Evolutionary conservation across 1,140 invertebrate genomes (phyloP).

Genomic region (Cylas formicarius): DNA sequence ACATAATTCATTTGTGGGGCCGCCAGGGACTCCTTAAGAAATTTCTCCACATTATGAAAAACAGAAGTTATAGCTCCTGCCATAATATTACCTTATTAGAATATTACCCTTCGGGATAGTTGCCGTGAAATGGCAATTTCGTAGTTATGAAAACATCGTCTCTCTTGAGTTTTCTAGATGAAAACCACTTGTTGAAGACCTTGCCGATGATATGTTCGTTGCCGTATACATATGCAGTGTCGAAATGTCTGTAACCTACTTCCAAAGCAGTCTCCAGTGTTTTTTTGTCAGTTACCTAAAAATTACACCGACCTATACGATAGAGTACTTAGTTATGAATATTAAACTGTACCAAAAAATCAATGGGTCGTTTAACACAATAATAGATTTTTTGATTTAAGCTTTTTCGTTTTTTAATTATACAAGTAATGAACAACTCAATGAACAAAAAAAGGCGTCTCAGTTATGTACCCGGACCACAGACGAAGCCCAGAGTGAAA

Average conservation of each 20-base stretch:
- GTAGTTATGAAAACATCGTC: constrained; percentile 76
- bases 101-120: constrained; percentile 42
- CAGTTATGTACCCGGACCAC: too few species aligned
- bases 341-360: too few species aligned
- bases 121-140: constrained; percentile 53
- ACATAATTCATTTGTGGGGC: constrained; percentile 23
- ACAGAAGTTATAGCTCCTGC: background rate
- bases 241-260: constrained; percentile 63
- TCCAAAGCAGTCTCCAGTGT: constrained; percentile 59
- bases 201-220: constrained; percentile 73
- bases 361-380: too few species aligned
- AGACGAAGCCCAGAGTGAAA: too few species aligned
- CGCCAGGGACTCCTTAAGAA: constrained; percentile 20
- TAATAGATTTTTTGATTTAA: too few species aligned
- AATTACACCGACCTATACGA: too few species aligned
- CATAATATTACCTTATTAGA: background rate
- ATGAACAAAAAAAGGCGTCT: too few species aligned
- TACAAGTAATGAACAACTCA: too few species aligned
- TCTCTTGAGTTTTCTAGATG: constrained; percentile 56
- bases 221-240: constrained; percentile 64
- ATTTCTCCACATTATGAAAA: constrained; percentile 18
- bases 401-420: too few species aligned
- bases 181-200: constrained; percentile 65
- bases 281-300: too few species aligned
- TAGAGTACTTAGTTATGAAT: too few species aligned